phyloP scores from a whole-genome alignment of 2,888 invertebrate genomes.

The Galerucella calmariensis region DNA sequence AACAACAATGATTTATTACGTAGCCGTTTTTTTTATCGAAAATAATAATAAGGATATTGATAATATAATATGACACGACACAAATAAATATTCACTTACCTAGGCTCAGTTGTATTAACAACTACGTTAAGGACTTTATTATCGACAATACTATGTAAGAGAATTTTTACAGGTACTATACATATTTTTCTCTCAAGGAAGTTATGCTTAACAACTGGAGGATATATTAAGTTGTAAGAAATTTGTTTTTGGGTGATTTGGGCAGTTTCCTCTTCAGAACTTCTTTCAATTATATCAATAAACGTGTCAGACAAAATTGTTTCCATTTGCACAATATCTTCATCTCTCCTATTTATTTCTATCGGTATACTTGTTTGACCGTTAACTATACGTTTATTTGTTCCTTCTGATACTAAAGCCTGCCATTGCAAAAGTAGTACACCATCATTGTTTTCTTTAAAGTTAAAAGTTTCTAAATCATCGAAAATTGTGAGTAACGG shows the following conservation, averaged over 20 bases:
- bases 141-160: conserved; percentile 75
- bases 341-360: conserved; percentile 68
- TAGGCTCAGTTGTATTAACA: conserved; percentile 47
- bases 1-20: too few species aligned
- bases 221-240: conserved; percentile 71
- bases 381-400: conserved; percentile 68
- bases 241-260: conserved; percentile 62
- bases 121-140: conserved; percentile 68
- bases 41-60: neutral
- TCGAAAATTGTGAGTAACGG: conserved; percentile 57
- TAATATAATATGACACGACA: neutral
- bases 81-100: conserved; percentile 62
- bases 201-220: conserved; percentile 71
- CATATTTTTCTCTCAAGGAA: conserved; percentile 73
- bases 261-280: conserved; percentile 40
- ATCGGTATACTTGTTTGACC: conserved; percentile 79
- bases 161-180: conserved; percentile 74
- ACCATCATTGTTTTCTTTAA: conserved; percentile 55
- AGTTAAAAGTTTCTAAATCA: conserved; percentile 43
- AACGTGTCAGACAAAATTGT: conserved; percentile 44
- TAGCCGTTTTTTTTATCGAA: too few species aligned
- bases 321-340: conserved; percentile 51
- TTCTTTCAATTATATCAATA: conserved; percentile 49
- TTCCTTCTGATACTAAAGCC: conserved; percentile 65
- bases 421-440: conserved; percentile 62